Evolutionary conservation across 2,113 vertebrate genomes (phyloP), one percentile per base, ranked within the genome.

Genomic region (Procavia capensis): DNA sequence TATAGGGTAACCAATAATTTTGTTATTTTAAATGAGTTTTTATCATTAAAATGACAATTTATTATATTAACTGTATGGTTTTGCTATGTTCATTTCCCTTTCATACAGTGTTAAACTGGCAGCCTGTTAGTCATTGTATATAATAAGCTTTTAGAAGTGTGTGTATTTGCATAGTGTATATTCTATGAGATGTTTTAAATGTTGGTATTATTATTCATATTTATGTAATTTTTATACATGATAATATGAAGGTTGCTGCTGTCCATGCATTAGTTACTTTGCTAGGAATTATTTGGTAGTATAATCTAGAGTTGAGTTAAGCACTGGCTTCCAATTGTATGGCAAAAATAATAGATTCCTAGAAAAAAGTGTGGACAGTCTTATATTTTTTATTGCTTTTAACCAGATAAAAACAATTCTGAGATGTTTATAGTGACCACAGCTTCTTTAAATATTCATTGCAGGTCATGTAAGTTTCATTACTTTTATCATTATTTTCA

Each of bases 1-100:
- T 17, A 90, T 50, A 75, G 88, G n/a, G 5, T 34, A 50, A 66
- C 5, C 6, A 47, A 82, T 17, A 66, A 45, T 70, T 88, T 80
- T 45, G 45, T 9, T 14, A 11, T 43, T 57, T 91, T 43, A 68
- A 66, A 34, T 63, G 47, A 3, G 1, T 4, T 74, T 88, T 92
- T 43, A 9, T 50, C 91, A 75, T n/a, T 95, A 93, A 85, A 94
- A 50, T 88, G 34, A 78, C 4, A 85, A 31, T 85, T 66, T 86
- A 50, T 74, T 4, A 63, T 74, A 72, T 84, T 76, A 89, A 80
- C 88, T 68, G 9, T 57, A 0, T 36, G 45, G 3, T 47, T 4
- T 86, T 31, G 75, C 74, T 90, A 66, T 79, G 3, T 13, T 93
- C 43, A 85, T 85, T 90, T 93, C 20, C 80, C 27, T 72, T 85